Evolutionary conservation across 1,140 invertebrate genomes (phyloP).

Genomic region (Hesperophylax magnus): DNA sequence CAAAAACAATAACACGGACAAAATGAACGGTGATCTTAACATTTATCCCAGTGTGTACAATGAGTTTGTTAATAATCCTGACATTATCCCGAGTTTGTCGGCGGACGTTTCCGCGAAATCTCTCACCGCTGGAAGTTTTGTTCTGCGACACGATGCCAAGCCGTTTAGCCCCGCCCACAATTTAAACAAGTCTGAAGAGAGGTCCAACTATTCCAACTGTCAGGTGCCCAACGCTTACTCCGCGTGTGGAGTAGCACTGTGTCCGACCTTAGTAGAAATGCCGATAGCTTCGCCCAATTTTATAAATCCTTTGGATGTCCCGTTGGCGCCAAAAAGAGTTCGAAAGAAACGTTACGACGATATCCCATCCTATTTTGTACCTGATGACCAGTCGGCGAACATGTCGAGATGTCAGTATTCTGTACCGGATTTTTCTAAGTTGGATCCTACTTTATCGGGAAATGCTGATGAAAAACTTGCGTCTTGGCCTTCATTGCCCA

Average conservation of each 20-base stretch:
- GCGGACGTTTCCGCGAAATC: not conserved
- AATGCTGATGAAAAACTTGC: conserved; percentile 14
- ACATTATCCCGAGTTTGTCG: not conserved
- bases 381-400: not conserved
- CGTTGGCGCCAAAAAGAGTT: conserved; percentile 30
- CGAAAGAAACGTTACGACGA: conserved; percentile 27
- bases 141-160: conserved; percentile 44
- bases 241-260: not conserved
- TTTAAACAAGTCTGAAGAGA: conserved; percentile 4
- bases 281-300: not conserved
- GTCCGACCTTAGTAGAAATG: not conserved
- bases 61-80: conserved; percentile 22
- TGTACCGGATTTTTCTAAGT: conserved; percentile 67
- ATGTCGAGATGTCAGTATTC: conserved; percentile 60
- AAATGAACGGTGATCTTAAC: conserved; percentile 26
- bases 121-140: conserved; percentile 7
- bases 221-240: conserved; percentile 14
- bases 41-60: conserved; percentile 28
- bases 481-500: conserved; percentile 56
- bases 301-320: not conserved
- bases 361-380: not conserved
- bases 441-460: conserved; percentile 57
- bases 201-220: not conserved
- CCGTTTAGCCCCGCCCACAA: conserved; percentile 43
- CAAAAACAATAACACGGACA: conserved; percentile 39